Conservation (phyloP, 1,140 invertebrate genomes). For the Musca domestica region DNA sequence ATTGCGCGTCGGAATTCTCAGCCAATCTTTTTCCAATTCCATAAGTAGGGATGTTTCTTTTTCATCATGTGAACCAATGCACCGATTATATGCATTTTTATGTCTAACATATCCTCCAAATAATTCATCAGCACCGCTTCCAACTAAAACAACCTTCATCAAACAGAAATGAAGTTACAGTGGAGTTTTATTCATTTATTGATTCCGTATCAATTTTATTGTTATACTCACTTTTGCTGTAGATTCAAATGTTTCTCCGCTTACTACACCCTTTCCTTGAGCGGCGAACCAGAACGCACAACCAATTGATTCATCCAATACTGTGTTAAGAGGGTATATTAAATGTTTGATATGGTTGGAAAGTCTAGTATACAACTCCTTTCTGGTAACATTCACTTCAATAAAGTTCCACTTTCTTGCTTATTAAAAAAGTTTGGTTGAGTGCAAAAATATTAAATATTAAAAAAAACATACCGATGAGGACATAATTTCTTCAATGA, state of each 20-base stretch:
- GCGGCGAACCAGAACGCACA: constrained; percentile 96
- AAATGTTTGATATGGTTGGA: constrained; percentile 68
- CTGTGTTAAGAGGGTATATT: constrained; percentile 77
- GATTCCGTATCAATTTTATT: too few relatives aligned
- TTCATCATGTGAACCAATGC: constrained; percentile 51
- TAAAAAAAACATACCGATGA: constrained; percentile 54
- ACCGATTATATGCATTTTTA: constrained; percentile 66
- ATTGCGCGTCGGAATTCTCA: constrained; percentile 86
- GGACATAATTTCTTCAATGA: constrained; percentile 73
- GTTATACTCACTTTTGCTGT: constrained; percentile 61
- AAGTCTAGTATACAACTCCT: constrained; percentile 64
- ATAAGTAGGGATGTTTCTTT: constrained; percentile 63
- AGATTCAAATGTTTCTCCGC: constrained; percentile 56
- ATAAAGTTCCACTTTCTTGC: constrained; percentile 62
- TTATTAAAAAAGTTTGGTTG: constrained; percentile 34
- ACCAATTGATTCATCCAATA: constrained; percentile 94
- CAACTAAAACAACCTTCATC: constrained; percentile 75
- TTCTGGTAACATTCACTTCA: constrained; percentile 71
- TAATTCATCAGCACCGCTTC: constrained; percentile 96
- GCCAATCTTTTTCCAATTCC: constrained; percentile 76
- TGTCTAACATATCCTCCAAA: constrained; percentile 93
- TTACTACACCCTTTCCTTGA: constrained; percentile 62
- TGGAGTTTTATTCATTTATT: too few relatives aligned
- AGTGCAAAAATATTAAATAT: background rate
- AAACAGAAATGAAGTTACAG: constrained; percentile 12